These are phyloP conservation scores for Pseudolycoriella hygida DNA, from an alignment of 2,888 invertebrate species.

Conservation along the genomic window DNA sequence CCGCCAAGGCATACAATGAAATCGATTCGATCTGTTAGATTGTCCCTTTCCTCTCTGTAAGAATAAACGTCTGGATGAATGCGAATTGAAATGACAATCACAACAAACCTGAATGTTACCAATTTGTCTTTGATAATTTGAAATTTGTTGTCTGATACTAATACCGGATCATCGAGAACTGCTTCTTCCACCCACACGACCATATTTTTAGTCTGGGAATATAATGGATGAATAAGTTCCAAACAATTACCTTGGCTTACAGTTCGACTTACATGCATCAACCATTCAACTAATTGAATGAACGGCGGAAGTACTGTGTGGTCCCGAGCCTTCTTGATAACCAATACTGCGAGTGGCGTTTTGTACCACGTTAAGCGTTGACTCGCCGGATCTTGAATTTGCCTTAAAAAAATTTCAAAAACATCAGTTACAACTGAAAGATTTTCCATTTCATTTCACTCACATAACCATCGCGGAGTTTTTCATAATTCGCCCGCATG, in stretches of 20 bases:
- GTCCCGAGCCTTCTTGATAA: constrained; percentile 92
- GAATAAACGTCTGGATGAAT: too few relatives aligned
- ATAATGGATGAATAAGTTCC: constrained; percentile 6
- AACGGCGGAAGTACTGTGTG: constrained; percentile 77
- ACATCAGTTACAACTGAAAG: not conserved
- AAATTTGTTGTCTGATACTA: constrained; percentile 60
- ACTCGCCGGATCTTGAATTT: constrained; percentile 93
- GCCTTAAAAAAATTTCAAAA: constrained; percentile 35
- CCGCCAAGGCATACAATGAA: constrained; percentile 94
- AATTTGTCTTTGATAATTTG: constrained; percentile 60
- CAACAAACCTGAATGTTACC: constrained; percentile 47
- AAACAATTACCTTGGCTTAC: too few relatives aligned
- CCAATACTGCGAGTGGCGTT: constrained; percentile 86
- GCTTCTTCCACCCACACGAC: constrained; percentile 87
- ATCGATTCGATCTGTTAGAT: constrained; percentile 90
- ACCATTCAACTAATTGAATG: constrained; percentile 83
- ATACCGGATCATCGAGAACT: constrained; percentile 66
- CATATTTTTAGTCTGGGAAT: constrained; percentile 81
- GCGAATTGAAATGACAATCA: not conserved
- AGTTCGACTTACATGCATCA: constrained; percentile 52
- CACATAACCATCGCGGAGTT: constrained; percentile 93
- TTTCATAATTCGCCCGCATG: constrained; percentile 95
- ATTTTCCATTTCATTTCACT: constrained; percentile 32
- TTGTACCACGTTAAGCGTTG: constrained; percentile 96
- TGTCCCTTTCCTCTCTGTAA: constrained; percentile 73